Evolutionary conservation across 1,140 invertebrate genomes (phyloP), one percentile per base, ranked within the genome.

Genomic region (Trypoxylus dichotomus): DNA sequence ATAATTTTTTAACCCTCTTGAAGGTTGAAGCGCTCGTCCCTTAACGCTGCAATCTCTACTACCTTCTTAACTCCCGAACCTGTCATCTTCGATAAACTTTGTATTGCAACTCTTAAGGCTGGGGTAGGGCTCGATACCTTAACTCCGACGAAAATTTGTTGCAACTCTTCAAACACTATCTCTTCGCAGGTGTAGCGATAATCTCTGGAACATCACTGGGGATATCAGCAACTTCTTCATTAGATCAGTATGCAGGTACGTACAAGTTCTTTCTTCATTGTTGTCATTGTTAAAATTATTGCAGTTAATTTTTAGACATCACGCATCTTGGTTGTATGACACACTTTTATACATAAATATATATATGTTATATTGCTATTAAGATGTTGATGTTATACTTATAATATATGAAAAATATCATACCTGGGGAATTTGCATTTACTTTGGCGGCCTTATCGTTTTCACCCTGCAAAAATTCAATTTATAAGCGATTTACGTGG

Each of bases 241-340:
- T 19, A 27, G 19, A 27, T 63, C 60, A 47, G 19, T 19, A 32
- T 37, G 7, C 29, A 13, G 24, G 71, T 42, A 73, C 3, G 7
- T 71, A 15, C 68, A 71, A 27, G 1, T 37, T 13, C 3, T 71
- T 15, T 73, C 37, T 27, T 73, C 71, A 0, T 15, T 41, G 32
- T 24, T 41, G 32, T 37, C 11, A 73, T 24, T 41, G 32, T 37
- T 13, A 73, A 73, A 73, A 73, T 73, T 73, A 73, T 73, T 73
- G 71, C 71, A 73, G 71, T 73, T 73, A 2, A 73, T 73, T 73
- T 73, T 73, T 73, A 73, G 37, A 73, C 37, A 42, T 37, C 27
- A 41, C 10, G 37, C 25, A 73, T 73, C 71, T 73, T 73, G 71
- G 37, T 73, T 73, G 37, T 27, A 47, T n/a, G 19, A 37, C 11